Evolutionary conservation across 2,113 vertebrate genomes (phyloP).

Genomic region (Sapayoa aenigma): DNA sequence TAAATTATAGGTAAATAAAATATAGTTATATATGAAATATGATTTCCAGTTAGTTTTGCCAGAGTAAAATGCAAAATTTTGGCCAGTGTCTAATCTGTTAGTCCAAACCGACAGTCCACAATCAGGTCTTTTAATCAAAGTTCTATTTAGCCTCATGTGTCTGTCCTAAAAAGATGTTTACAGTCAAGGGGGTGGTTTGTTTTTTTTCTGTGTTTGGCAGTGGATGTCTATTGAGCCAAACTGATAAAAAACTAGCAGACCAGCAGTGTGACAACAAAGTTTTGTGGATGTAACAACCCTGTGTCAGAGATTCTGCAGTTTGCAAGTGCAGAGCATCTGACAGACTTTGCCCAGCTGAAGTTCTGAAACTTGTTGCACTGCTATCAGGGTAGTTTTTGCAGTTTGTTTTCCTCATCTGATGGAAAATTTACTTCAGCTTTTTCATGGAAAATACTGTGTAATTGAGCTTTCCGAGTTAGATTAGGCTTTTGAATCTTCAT

Average conservation of each 20-base stretch:
- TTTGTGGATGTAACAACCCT: neutral
- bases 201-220: neutral
- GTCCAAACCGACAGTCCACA: neutral
- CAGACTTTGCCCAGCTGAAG: neutral
- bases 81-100: neutral
- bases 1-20: neutral
- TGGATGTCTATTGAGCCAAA: neutral
- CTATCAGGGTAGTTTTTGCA: neutral
- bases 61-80: neutral
- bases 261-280: neutral
- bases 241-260: neutral
- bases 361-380: neutral
- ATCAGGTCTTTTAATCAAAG: neutral
- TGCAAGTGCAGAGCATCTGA: neutral
- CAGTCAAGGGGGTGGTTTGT: neutral
- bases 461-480: neutral
- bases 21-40: neutral
- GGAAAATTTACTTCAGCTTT: neutral
- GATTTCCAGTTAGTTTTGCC: neutral
- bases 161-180: neutral
- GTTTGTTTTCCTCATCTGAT: neutral
- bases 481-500: neutral
- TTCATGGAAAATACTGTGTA: neutral
- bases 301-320: neutral
- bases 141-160: neutral